Conservation (phyloP, 1,140 invertebrate species). For the Listronotus oregonensis region DNA sequence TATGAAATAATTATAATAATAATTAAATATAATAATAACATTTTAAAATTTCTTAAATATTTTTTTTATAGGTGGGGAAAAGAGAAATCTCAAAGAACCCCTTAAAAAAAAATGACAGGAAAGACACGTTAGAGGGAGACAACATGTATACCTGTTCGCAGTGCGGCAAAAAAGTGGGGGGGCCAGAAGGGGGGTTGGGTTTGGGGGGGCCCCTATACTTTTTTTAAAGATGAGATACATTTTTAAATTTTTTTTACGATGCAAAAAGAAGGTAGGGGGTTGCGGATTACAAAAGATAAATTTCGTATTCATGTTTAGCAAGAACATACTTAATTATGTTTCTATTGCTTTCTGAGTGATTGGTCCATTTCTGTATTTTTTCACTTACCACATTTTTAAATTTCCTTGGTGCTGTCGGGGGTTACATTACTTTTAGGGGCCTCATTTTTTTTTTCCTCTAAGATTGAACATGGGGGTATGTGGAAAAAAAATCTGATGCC, state of each 20-base stretch:
- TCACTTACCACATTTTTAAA: no score
- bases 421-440: no score
- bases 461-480: no score
- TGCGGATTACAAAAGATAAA: no score
- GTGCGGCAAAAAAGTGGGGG: conserved; percentile 91
- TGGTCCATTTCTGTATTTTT: no score
- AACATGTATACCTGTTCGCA: conserved; percentile 98
- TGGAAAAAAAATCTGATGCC: no score
- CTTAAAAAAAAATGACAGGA: conserved; percentile 94
- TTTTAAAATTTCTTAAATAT: background rate
- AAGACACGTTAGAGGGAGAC: conserved; percentile 94
- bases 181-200: conserved; percentile 92
- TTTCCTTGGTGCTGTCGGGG: no score
- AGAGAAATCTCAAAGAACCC: conserved; percentile 93
- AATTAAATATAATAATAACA: no score
- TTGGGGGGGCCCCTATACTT: conserved; percentile 91
- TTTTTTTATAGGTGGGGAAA: conserved; percentile 80
- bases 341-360: no score
- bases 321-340: no score
- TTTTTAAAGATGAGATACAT: conserved; percentile 99
- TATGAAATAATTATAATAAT: no score
- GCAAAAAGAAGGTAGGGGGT: conserved; percentile 96
- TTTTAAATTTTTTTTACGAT: conserved; percentile 97
- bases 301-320: no score
- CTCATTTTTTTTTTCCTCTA: conserved; percentile 95